Base-by-base conservation (phyloP, 2,113 vertebrate species). In the Microcebus jonahi region DNA sequence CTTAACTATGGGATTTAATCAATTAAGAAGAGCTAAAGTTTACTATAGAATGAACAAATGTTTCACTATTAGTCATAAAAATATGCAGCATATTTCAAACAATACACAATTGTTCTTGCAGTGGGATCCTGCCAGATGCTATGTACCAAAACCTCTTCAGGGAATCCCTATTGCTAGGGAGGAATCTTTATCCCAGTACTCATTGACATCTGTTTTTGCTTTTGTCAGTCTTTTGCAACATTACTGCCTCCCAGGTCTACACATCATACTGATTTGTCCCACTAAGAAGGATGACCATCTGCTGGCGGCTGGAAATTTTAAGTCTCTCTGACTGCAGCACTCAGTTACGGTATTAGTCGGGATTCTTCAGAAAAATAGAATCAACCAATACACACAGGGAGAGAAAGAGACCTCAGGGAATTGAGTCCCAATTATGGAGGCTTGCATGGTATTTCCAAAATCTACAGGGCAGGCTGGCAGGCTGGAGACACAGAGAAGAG, bases 11-110 rank as follows among this genome's bases (percentile, higher is more conserved):
- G n/a, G 7, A 9, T 88, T 79, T 85, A 63, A 55, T 79, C 50
- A 81, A 86, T 92, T 80, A 86, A 73, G 39, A 91, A 59, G 36
- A 96, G 6, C 25, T 68, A 86, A 68, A 53, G 50, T 76, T 83
- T 85, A 68, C 61, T 87, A 42, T 70, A 25, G 36, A 80, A 79
- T 82, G 8, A 65, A 80, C 21, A 85, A 87, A 21, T 48, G 10
- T 36, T 70, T 93, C 27, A 34, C 6, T 89, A 23, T 42, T 42
- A 59, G n/a, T 77, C 77, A 73, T 63, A 81, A 34, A 89, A 71
- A 39, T 42, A 42, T 34, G 83, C 31, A 48, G 8, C 1, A 11
- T 88, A 29, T 92, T 73, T 91, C 21, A 73, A 94, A 70, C 6
- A 48, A 27, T 17, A 57, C 31, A 67, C 18, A 73, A n/a, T 48